Percentiles rank a stretch among this genome's conserved stretches.
Conservation (phyloP, 2,888 invertebrate genomes). For the Mesochorus sp. region DNA sequence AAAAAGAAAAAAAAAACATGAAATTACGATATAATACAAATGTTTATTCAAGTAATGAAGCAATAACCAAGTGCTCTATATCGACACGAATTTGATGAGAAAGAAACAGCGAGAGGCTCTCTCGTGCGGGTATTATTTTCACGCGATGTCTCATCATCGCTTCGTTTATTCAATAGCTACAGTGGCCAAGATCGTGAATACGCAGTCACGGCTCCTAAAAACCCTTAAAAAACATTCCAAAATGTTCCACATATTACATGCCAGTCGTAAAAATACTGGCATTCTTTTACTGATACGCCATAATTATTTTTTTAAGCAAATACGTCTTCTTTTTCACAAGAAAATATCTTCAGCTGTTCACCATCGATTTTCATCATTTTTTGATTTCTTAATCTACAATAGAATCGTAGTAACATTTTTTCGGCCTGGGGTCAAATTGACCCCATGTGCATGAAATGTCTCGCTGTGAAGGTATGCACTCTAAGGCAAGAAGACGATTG, state of each 20-base stretch:
- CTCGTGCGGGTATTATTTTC: slow-evolving; percentile 1
- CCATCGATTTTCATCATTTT: slow-evolving; percentile 14
- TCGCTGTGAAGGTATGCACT: not conserved
- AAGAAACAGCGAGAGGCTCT: not conserved
- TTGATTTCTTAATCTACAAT: too few relatives aligned
- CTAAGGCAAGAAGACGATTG: slow-evolving; percentile 30
- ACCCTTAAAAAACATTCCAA: not conserved
- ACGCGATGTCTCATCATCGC: not conserved
- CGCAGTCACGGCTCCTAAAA: not conserved
- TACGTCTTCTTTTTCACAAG: not conserved
- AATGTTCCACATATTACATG: too few relatives aligned
- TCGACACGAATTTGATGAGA: slow-evolving; percentile 2
- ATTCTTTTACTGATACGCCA: too few relatives aligned
- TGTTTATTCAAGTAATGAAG: slow-evolving; percentile 70
- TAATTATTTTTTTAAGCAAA: not conserved
- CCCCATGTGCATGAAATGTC: slow-evolving; percentile 16
- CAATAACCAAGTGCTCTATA: slow-evolving; percentile 28
- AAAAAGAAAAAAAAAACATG: slow-evolving; percentile 3
- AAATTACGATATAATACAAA: slow-evolving; percentile 52
- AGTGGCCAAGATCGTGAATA: not conserved
- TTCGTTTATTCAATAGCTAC: slow-evolving; percentile 14
- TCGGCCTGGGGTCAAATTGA: too few relatives aligned
- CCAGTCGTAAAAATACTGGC: too few relatives aligned
- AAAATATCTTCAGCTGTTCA: slow-evolving; percentile 10
- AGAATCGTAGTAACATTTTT: too few relatives aligned